Evolutionary conservation across 2,113 vertebrate species (phyloP).

Genomic region (Rhea americana): DNA sequence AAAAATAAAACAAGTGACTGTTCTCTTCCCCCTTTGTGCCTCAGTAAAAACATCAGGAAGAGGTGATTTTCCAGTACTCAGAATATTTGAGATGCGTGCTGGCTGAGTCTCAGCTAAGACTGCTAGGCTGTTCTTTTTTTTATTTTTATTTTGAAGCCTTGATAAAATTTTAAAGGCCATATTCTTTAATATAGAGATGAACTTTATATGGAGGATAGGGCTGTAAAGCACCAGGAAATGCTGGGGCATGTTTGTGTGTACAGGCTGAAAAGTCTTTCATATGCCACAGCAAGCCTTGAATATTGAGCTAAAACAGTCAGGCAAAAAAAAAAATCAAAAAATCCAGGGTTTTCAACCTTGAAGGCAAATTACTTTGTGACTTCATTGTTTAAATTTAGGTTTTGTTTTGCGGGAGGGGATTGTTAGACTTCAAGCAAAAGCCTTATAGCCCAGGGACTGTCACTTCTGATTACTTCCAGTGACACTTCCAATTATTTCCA

Average conservation of each 20-base stretch:
- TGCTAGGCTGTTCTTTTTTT: neutral
- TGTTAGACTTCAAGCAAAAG: constrained; percentile 70
- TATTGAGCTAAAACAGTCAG: neutral
- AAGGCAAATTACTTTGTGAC: constrained; percentile 75
- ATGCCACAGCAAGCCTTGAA: neutral
- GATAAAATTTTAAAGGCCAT: neutral
- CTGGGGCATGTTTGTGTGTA: neutral
- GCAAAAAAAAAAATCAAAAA: neutral
- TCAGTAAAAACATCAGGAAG: neutral
- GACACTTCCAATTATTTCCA: constrained; percentile 82
- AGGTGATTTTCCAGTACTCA: neutral
- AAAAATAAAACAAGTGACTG: neutral
- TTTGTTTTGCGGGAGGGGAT: constrained; percentile 61
- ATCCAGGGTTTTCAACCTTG: constrained; percentile 63
- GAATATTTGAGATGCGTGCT: neutral
- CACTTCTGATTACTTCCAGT: constrained; percentile 81
- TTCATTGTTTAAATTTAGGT: constrained; percentile 81
- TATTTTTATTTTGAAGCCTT: neutral
- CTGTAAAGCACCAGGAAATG: neutral
- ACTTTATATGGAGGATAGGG: neutral
- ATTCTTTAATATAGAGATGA: neutral
- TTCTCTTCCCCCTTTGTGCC: neutral
- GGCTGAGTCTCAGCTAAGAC: neutral
- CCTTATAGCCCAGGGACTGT: constrained; percentile 76
- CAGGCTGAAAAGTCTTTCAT: neutral